These are phyloP conservation scores for Cydia amplana DNA, from an alignment of 1,140 invertebrate species.

Conservation along the genomic window DNA sequence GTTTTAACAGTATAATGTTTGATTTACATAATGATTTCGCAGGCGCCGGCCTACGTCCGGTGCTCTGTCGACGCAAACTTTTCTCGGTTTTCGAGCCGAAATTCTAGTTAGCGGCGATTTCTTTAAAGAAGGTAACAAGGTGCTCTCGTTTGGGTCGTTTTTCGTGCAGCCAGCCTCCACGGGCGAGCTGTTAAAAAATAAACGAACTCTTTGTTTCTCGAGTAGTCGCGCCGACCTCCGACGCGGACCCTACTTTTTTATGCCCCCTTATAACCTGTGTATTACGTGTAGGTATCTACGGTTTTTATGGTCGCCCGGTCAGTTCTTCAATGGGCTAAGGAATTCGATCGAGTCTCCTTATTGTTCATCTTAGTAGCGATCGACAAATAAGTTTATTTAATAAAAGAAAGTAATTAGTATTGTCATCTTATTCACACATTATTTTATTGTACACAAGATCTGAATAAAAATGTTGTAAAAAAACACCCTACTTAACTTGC, in stretches of 20 bases:
- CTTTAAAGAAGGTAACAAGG: constrained; percentile 79
- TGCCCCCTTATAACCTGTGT: constrained; percentile 78
- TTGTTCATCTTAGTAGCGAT: constrained; percentile 49
- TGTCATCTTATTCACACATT: constrained; percentile 4
- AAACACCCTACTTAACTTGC: neutral
- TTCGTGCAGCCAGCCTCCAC: constrained; percentile 74
- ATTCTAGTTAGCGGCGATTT: constrained; percentile 79
- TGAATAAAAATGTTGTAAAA: neutral
- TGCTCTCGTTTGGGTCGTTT: constrained; percentile 75
- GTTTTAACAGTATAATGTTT: constrained; percentile 30
- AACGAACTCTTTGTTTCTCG: constrained; percentile 79
- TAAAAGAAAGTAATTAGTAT: constrained; percentile 22
- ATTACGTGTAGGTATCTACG: constrained; percentile 79
- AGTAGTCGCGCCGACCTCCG: constrained; percentile 77
- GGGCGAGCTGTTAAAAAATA: constrained; percentile 79
- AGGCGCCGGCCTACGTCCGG: constrained; percentile 60
- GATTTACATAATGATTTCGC: constrained; percentile 75
- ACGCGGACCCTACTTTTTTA: constrained; percentile 77
- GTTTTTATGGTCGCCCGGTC: constrained; percentile 76
- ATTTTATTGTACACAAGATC: neutral
- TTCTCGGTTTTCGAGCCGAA: constrained; percentile 77
- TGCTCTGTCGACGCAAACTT: constrained; percentile 55
- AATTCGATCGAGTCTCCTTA: constrained; percentile 76
- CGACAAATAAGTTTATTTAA: constrained; percentile 24
- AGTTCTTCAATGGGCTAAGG: constrained; percentile 79